A percentile compares a stretch with the other conserved stretches of the same genome.
Evolutionary conservation across 2,797 vertebrate genomes (phyloP).

Genomic region (Chelonia mydas): DNA sequence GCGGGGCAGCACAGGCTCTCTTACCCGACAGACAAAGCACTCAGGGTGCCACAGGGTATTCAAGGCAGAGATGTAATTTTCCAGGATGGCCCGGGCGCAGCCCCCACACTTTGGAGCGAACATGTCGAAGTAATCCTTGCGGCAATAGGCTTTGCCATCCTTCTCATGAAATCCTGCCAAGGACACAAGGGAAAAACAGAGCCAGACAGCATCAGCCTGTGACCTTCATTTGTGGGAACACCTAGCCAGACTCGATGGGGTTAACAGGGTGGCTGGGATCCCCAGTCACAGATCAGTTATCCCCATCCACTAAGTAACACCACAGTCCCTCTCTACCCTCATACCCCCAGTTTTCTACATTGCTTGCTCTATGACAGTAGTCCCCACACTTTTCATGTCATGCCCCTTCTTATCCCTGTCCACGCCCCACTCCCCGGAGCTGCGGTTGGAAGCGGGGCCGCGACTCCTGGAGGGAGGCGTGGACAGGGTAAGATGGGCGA

Average conservation of each 20-base stretch:
- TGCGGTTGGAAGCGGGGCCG: too few species aligned
- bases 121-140: slow-evolving; percentile 99
- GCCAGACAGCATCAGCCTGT: slow-evolving; percentile 35
- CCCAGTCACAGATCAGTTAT: background rate
- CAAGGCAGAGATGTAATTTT: slow-evolving; percentile 99
- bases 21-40: slow-evolving; percentile 98
- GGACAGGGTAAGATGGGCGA: too few species aligned
- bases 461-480: too few species aligned
- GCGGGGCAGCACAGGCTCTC: slow-evolving; percentile 49
- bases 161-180: slow-evolving; percentile 95
- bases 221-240: background rate
- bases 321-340: background rate
- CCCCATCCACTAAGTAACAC: background rate
- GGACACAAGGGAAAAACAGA: background rate
- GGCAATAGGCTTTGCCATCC: slow-evolving; percentile 97
- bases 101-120: slow-evolving; percentile 98
- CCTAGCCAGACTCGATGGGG: background rate
- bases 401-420: too few species aligned
- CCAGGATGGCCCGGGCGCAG: slow-evolving; percentile 95
- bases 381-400: too few species aligned
- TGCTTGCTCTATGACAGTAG: background rate
- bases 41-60: slow-evolving; percentile 98
- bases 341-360: background rate
- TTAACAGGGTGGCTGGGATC: rapidly evolving
- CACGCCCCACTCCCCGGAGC: too few species aligned